A percentile compares a stretch with the other conserved stretches of the same genome.
Evolutionary conservation across 2,888 invertebrate genomes (phyloP).

Genomic region (Heterodera filipjevi): DNA sequence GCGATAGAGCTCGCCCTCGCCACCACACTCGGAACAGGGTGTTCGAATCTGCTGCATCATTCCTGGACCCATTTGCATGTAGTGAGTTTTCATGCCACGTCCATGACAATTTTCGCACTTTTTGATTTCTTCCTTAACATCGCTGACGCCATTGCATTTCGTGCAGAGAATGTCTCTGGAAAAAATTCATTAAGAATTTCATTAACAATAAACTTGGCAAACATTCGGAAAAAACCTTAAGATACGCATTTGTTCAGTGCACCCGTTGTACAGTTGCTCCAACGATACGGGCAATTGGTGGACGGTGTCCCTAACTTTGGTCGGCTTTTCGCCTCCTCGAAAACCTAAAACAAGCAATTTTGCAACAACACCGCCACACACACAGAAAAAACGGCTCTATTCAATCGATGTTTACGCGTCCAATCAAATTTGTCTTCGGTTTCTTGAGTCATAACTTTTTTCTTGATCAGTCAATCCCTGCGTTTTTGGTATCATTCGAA

Average conservation of each 20-base stretch:
- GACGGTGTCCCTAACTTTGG: conserved; percentile 79
- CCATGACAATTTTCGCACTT: conserved; percentile 86
- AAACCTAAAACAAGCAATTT: conserved; percentile 22
- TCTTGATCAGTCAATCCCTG: no score
- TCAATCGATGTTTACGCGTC: no score
- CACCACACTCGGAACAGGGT: conserved; percentile 76
- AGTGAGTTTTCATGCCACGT: conserved; percentile 76
- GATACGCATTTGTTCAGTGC: conserved; percentile 88
- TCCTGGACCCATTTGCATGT: conserved; percentile 76
- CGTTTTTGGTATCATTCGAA: no score
- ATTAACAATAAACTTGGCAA: no score
- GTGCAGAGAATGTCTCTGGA: conserved; percentile 89
- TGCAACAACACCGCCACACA: no score
- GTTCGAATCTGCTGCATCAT: conserved; percentile 86
- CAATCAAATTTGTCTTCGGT: no score
- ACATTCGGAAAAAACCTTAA: no score
- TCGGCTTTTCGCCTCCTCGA: conserved; percentile 72
- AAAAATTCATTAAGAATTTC: conserved; percentile 67
- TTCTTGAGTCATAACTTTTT: no score
- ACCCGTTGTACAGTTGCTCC: conserved; percentile 92
- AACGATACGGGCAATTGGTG: conserved; percentile 89
- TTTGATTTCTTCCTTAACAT: conserved; percentile 88
- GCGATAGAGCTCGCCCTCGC: conserved; percentile 78
- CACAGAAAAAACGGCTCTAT: no score
- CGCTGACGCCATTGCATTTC: conserved; percentile 84